Evolutionary conservation across 2,797 vertebrate species (phyloP).

Genomic region (Morelia viridis): DNA sequence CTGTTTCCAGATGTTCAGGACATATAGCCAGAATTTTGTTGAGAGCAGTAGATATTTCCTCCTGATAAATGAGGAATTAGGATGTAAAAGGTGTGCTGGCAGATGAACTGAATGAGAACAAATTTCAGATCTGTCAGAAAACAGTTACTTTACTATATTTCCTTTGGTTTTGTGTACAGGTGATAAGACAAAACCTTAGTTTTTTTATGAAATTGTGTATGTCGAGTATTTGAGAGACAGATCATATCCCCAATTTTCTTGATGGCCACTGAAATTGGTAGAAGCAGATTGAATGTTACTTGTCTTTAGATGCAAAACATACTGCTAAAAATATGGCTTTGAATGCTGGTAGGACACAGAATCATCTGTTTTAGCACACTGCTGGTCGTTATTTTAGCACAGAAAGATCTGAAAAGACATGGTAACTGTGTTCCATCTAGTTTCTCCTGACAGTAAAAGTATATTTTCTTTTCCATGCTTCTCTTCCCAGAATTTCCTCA

Average conservation of each 20-base stretch:
- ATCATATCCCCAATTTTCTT: not conserved
- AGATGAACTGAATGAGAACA: not conserved
- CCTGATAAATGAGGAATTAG: not conserved
- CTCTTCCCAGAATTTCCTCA: not conserved
- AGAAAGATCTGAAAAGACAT: not conserved
- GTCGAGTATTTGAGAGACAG: not conserved
- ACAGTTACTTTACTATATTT: not conserved
- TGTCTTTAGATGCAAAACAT: not conserved
- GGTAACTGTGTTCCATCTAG: not conserved
- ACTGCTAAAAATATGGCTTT: not conserved
- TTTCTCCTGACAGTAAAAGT: not conserved
- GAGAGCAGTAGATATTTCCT: not conserved
- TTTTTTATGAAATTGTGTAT: not conserved
- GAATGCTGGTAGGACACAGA: not conserved
- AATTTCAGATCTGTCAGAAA: not conserved
- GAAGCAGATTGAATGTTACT: not conserved
- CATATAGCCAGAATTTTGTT: not conserved
- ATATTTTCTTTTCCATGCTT: not conserved
- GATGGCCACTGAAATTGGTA: not conserved
- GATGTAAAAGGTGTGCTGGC: not conserved
- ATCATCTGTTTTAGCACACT: not conserved
- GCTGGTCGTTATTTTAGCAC: not conserved
- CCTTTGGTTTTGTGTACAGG: not conserved
- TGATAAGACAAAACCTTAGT: not conserved
- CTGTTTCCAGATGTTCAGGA: not conserved